Percentiles rank a stretch among this genome's conserved stretches.
Evolutionary conservation across 2,113 vertebrate genomes (phyloP).

Genomic region (Microcebus griseorufus): DNA sequence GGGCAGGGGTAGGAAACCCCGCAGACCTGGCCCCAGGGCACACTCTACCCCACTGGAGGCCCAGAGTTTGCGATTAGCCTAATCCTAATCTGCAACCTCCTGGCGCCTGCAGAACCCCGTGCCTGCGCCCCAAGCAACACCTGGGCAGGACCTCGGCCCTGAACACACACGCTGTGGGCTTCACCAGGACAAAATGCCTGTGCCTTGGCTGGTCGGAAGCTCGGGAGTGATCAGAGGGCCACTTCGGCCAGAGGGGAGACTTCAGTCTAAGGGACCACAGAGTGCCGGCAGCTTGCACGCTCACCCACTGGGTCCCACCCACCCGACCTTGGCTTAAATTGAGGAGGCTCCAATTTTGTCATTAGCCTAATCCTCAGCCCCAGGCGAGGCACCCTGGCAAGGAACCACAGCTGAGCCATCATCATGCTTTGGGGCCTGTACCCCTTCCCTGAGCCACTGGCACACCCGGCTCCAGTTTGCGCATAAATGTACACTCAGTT

Average conservation of each 20-base stretch:
- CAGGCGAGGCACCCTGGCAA: fast-evolving
- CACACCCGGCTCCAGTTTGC: not conserved
- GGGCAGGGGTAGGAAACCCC: not conserved
- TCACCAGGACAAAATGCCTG: not conserved
- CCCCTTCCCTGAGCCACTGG: not conserved
- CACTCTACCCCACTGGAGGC: no score
- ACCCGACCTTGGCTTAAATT: not conserved
- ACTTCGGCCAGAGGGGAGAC: not conserved
- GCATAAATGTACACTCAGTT: not conserved
- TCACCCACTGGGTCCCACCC: fast-evolving
- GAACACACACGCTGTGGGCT: not conserved
- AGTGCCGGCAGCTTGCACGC: not conserved
- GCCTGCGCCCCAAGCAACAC: not conserved
- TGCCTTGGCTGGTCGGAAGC: not conserved
- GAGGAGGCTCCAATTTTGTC: not conserved
- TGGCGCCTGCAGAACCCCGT: not conserved
- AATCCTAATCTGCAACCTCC: not conserved
- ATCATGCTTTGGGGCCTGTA: not conserved
- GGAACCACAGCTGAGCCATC: not conserved
- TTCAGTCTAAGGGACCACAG: not conserved
- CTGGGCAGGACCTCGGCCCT: not conserved
- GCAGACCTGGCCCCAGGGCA: not conserved
- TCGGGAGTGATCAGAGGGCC: not conserved
- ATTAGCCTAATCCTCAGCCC: not conserved
- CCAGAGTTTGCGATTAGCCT: no score